A percentile compares a stretch with the other conserved stretches of the same genome.
These are phyloP conservation scores for Thalpophila matura DNA, from an alignment of 2,888 invertebrate genomes.

Conservation along the genomic window DNA sequence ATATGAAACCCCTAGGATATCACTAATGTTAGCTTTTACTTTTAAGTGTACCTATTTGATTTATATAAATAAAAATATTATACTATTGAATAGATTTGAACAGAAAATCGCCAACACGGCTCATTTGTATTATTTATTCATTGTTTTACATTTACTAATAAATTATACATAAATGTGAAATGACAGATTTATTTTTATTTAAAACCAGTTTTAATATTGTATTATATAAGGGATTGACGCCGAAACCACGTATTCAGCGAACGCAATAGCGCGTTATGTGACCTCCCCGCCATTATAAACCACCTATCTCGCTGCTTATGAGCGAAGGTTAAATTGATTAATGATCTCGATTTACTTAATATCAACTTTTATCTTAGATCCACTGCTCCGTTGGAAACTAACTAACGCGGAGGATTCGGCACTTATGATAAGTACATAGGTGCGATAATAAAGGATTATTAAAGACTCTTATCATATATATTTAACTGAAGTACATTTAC, in stretches of 20 bases:
- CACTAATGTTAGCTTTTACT: conserved; percentile 38
- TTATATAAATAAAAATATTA: conserved; percentile 51
- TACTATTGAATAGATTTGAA: conserved; percentile 43
- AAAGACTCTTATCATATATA: conserved; percentile 16
- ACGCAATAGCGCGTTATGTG: neutral
- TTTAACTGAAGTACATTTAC: neutral
- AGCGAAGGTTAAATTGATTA: conserved; percentile 24
- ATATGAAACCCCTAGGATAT: conserved; percentile 45
- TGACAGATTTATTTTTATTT: conserved; percentile 34
- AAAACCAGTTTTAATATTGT: neutral
- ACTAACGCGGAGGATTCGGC: conserved; percentile 5
- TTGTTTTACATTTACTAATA: conserved; percentile 71
- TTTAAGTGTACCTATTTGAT: conserved; percentile 56
- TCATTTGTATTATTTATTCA: conserved; percentile 72
- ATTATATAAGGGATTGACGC: neutral
- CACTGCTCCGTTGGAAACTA: conserved; percentile 1
- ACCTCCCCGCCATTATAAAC: conserved; percentile 7
- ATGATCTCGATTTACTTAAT: neutral
- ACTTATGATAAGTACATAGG: conserved; percentile 3
- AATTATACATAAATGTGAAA: conserved; percentile 65
- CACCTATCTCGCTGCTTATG: conserved; percentile 10
- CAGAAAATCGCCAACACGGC: conserved; percentile 38
- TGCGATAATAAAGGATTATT: conserved; percentile 26
- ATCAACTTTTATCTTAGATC: conserved; percentile 16
- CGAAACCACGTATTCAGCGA: neutral